Evolutionary conservation across 2,113 vertebrate genomes (phyloP).

Genomic region (Origma solitaria): DNA sequence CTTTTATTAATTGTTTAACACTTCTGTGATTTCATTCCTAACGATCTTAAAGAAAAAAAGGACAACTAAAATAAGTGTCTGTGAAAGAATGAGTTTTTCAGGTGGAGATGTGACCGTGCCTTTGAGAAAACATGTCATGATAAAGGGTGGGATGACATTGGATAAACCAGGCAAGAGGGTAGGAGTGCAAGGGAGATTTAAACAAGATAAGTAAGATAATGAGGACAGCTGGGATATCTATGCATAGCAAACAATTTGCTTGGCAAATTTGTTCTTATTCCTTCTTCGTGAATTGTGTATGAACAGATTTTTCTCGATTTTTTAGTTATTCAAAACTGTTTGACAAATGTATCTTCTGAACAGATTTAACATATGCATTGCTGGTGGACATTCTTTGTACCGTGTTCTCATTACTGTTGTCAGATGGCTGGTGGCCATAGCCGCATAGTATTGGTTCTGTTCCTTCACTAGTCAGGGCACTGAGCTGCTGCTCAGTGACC

Average conservation of each 20-base stretch:
- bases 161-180: not conserved
- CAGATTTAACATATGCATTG: conserved; percentile 18
- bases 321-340: conserved; percentile 38
- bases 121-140: not conserved
- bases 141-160: not conserved
- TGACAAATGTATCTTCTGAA: conserved; percentile 6
- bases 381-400: conserved; percentile 9
- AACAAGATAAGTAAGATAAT: conserved; percentile 46
- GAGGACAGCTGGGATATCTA: conserved; percentile 55
- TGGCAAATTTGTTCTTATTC: conserved; percentile 45
- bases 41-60: not conserved
- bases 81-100: not conserved
- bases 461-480: not conserved
- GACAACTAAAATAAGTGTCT: not conserved
- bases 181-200: conserved; percentile 27
- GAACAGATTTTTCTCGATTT: conserved; percentile 53
- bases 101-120: not conserved
- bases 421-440: not conserved
- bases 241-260: conserved; percentile 51
- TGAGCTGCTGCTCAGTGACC: not conserved
- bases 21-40: not conserved
- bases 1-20: not conserved
- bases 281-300: conserved; percentile 10
- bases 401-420: not conserved
- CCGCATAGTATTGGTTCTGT: not conserved